Evolutionary conservation across 2,888 invertebrate genomes (phyloP).

Genomic region (Fragum whitleyi): DNA sequence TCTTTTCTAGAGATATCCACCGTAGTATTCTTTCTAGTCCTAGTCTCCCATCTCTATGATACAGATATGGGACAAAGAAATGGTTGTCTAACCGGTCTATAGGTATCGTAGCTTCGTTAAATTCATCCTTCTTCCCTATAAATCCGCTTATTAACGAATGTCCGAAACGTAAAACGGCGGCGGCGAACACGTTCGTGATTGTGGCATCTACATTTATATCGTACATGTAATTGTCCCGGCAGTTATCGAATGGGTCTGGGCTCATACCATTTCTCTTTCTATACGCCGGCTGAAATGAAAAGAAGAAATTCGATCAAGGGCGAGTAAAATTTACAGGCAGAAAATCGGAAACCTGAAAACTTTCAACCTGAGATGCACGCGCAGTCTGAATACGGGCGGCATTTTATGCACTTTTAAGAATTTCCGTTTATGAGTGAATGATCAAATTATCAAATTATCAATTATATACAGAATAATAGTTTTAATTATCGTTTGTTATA

Average conservation of each 20-base stretch:
- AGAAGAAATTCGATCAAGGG: too few species aligned
- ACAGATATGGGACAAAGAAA: constrained; percentile 96
- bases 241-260: background rate
- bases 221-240: constrained; percentile 88
- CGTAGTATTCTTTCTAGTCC: constrained; percentile 39
- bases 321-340: too few species aligned
- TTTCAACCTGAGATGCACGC: too few species aligned
- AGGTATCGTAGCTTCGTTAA: background rate
- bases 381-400: too few species aligned
- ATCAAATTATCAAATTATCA: too few species aligned
- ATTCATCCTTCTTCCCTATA: background rate
- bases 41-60: constrained; percentile 83
- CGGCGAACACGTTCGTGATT: constrained; percentile 97
- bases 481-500: too few species aligned
- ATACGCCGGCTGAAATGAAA: background rate
- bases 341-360: too few species aligned
- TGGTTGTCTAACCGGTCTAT: constrained; percentile 90
- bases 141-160: constrained; percentile 94
- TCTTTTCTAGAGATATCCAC: constrained; percentile 31
- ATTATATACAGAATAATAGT: too few species aligned
- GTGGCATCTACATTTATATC: constrained; percentile 92
- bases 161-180: constrained; percentile 96
- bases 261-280: background rate
- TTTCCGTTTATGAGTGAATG: too few species aligned
- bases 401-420: too few species aligned